Percentiles rank a stretch among this genome's conserved stretches.
phyloP scores from a whole-genome alignment of 2,888 invertebrate species.

The Orchestes rusci region DNA sequence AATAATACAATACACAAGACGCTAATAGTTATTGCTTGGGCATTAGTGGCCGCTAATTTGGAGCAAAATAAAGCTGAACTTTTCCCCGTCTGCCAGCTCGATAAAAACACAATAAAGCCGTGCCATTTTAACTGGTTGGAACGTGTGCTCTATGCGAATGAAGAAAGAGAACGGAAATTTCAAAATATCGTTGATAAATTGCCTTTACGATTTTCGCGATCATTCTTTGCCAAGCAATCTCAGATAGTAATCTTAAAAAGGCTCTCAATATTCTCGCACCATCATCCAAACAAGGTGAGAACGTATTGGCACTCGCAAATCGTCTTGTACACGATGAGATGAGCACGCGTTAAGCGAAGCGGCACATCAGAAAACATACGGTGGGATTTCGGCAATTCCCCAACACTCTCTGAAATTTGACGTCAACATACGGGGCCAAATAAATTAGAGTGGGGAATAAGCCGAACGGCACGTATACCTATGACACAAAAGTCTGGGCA shows the following conservation, averaged over 20 bases:
- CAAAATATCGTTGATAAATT: too few relatives aligned
- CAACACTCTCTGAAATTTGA: conserved; percentile 30
- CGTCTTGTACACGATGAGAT: conserved; percentile 9
- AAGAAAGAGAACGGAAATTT: too few relatives aligned
- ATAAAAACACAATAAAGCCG: too few relatives aligned
- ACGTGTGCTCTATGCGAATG: too few relatives aligned
- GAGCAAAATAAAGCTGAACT: conserved; percentile 17
- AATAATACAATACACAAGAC: too few relatives aligned
- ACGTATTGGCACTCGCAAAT: conserved; percentile 6
- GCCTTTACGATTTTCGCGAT: too few relatives aligned
- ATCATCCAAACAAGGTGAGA: conserved; percentile 9
- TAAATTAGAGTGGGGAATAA: conserved; percentile 40
- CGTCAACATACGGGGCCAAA: conserved; percentile 37
- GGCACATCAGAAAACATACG: conserved; percentile 42
- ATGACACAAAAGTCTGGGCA: conserved; percentile 17
- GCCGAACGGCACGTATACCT: conserved; percentile 19
- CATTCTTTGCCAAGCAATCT: too few relatives aligned
- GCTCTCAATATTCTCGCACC: too few relatives aligned
- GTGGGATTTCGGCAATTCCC: conserved; percentile 41
- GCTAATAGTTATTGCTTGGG: too few relatives aligned
- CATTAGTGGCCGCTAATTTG: conserved; percentile 17
- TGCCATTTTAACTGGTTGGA: too few relatives aligned
- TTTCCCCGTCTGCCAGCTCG: too few relatives aligned
- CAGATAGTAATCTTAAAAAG: too few relatives aligned
- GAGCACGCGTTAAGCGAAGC: conserved; percentile 12